These are phyloP conservation scores for Choristoneura rosaceana DNA, from an alignment of 2,888 invertebrate species.

Conservation along the genomic window DNA sequence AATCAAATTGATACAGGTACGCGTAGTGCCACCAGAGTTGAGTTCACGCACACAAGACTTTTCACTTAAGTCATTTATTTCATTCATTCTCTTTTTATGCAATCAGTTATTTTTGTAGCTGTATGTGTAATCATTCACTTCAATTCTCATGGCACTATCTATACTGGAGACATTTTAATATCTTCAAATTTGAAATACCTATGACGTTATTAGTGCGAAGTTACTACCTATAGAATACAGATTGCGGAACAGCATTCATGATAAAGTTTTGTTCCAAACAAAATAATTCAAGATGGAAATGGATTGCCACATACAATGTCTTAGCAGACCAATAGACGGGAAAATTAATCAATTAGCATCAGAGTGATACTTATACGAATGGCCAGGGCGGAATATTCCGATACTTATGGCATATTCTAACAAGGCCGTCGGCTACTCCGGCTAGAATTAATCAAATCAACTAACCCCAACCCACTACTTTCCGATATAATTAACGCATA, in stretches of 20 bases:
- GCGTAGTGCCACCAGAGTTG: too few species aligned
- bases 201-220: neutral
- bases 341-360: slow-evolving; percentile 66
- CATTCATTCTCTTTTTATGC: too few species aligned
- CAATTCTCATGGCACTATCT: too few species aligned
- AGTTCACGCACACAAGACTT: too few species aligned
- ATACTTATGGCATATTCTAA: slow-evolving; percentile 77
- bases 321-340: slow-evolving; percentile 33
- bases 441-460: slow-evolving; percentile 86
- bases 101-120: too few species aligned
- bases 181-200: too few species aligned
- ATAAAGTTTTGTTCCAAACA: neutral
- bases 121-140: too few species aligned
- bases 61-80: too few species aligned
- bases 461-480: slow-evolving; percentile 84
- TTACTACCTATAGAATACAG: neutral
- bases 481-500: slow-evolving; percentile 85
- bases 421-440: slow-evolving; percentile 76
- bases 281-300: neutral
- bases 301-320: slow-evolving; percentile 1
- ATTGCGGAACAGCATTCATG: neutral
- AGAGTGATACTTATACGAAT: slow-evolving; percentile 58
- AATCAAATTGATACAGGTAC: too few species aligned
- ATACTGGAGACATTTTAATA: too few species aligned
- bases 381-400: slow-evolving; percentile 74